Evolutionary conservation across 2,888 invertebrate species (phyloP), one percentile per base, ranked within the genome.

Genomic region (Ceratothoa steindachneri): DNA sequence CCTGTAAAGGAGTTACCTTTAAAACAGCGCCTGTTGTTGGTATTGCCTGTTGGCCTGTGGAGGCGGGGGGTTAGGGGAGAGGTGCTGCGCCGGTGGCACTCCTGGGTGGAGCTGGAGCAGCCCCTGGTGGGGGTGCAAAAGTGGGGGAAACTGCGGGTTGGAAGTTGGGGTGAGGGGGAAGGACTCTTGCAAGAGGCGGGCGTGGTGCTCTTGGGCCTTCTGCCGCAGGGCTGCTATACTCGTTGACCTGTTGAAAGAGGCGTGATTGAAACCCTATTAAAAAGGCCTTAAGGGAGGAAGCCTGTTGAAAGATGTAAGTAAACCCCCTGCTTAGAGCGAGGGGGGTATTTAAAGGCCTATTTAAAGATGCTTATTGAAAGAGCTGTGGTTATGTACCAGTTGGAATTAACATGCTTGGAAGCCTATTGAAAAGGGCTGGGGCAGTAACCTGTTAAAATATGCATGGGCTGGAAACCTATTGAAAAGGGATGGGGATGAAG

Each of bases 191-290:
- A 60, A 24, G 24, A 78, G 75, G 65, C 78, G 73, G 41, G 80
- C 80, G 64, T 80, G 72, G 86, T 96, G 96, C 85, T 96, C 95
- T 85, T 95, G 94, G 27, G 96, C 96, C 86, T 96, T 95, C 82
- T 95, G 96, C 67, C 97, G 88, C 81, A 97, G 87, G 81, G 93
- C 93, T 27, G 96, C 97, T 84, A 97, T 97, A 84, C 95, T 95
- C 86, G 95, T 94, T 85, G 95, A 94, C 70, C 89, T 85, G 60
- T 41, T 41, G n/a, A n/a, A n/a, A n/a, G n/a, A n/a, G n/a, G n/a
- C n/a, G n/a, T n/a, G n/a, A n/a, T n/a, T n/a, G n/a, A n/a, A n/a
- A n/a, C n/a, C n/a, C n/a, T n/a, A n/a, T n/a, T n/a, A n/a, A n/a
- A n/a, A n/a, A n/a, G n/a, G n/a, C n/a, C n/a, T n/a, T n/a, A n/a